These are phyloP conservation scores for Saturnia japonica DNA, from an alignment of 2,888 invertebrate species.

Conservation along the genomic window DNA sequence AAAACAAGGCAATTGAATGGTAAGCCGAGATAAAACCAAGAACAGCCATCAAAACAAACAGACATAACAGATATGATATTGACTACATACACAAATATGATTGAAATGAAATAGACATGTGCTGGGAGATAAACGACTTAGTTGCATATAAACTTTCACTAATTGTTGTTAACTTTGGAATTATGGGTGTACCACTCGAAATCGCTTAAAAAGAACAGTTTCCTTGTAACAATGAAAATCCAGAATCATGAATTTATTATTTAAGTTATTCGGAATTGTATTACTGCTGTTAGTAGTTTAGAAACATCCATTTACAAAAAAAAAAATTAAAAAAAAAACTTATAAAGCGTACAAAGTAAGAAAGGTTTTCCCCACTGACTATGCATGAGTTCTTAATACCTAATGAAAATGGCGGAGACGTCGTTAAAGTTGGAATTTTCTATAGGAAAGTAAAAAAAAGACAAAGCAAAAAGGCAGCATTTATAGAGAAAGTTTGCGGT, in stretches of 20 bases:
- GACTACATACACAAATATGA: not conserved
- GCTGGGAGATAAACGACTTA: not conserved
- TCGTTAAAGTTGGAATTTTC: slow-evolving; percentile 14
- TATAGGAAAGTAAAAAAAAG: slow-evolving; percentile 11
- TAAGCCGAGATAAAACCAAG: too few relatives aligned
- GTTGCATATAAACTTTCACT: not conserved
- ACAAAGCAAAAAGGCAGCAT: slow-evolving; percentile 6
- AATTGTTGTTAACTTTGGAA: not conserved
- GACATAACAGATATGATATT: not conserved
- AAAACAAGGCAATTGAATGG: not conserved
- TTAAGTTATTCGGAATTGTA: not conserved
- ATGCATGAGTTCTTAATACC: slow-evolving; percentile 8
- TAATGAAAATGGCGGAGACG: slow-evolving; percentile 15
- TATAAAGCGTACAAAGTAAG: not conserved
- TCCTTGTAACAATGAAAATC: too few relatives aligned
- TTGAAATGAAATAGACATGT: too few relatives aligned
- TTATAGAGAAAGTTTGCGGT: slow-evolving; percentile 17
- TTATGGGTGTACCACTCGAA: not conserved
- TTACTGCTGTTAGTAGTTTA: not conserved
- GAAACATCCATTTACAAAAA: not conserved
- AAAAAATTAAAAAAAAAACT: not conserved
- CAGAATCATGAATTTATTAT: not conserved
- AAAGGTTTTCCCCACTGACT: slow-evolving; percentile 7
- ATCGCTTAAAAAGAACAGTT: not conserved
- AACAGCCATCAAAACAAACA: not conserved